Conservation (phyloP, 2,113 vertebrate genomes). For the Oryzias melastigma region DNA sequence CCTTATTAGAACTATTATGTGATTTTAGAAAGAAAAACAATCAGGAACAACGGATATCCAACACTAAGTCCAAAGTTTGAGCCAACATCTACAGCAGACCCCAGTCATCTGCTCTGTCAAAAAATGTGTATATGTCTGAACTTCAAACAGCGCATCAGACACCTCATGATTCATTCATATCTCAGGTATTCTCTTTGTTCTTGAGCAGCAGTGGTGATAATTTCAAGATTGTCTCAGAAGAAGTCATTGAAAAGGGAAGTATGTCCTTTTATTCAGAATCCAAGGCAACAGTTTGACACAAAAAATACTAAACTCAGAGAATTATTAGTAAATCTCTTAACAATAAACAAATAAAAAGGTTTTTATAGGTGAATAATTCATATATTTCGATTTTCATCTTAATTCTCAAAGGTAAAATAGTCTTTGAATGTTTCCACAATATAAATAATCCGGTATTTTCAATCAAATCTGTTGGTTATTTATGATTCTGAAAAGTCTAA, state of each 20-base stretch:
- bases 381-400: too few relatives aligned
- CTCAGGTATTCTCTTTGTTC: conserved; percentile 60
- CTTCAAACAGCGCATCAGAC: conserved; percentile 47
- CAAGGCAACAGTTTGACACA: too few relatives aligned
- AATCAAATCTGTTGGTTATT: too few relatives aligned
- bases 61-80: conserved; percentile 3
- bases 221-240: conserved; percentile 26
- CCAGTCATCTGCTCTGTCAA: conserved; percentile 24
- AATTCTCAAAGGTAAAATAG: too few relatives aligned
- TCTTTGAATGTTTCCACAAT: too few relatives aligned
- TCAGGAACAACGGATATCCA: not conserved
- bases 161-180: conserved; percentile 54
- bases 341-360: conserved; percentile 1
- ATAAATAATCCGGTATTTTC: too few relatives aligned
- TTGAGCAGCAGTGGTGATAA: conserved; percentile 38
- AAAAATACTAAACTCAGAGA: too few relatives aligned
- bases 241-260: conserved; percentile 43
- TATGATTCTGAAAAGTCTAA: too few relatives aligned
- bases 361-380: too few relatives aligned
- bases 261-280: conserved; percentile 6
- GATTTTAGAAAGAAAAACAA: not conserved
- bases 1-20: too few relatives aligned
- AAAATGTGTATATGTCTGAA: conserved; percentile 30
- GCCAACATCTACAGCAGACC: conserved; percentile 20
- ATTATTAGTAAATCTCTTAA: not conserved